These are phyloP conservation scores for Mobula hypostoma DNA, from an alignment of 2,113 vertebrate genomes.

Conservation along the genomic window DNA sequence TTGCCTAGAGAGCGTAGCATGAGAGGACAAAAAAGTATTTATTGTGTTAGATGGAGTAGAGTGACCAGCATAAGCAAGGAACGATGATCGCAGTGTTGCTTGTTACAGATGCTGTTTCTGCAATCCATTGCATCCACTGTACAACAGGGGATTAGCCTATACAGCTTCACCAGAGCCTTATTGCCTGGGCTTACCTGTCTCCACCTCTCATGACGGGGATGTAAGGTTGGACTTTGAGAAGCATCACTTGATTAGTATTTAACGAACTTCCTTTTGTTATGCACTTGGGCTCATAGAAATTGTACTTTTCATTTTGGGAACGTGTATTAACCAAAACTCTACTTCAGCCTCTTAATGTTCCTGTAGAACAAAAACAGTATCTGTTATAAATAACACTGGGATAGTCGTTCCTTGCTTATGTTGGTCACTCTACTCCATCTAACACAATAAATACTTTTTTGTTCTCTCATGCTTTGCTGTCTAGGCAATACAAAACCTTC, in stretches of 20 bases:
- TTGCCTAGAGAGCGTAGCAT: neutral
- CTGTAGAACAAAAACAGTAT: neutral
- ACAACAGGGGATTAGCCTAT: no score
- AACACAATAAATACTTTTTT: neutral
- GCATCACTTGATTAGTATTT: neutral
- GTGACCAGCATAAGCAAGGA: neutral
- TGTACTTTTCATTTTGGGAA: neutral
- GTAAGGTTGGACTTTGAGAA: no score
- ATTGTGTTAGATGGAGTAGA: neutral
- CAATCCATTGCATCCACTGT: no score
- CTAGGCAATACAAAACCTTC: neutral
- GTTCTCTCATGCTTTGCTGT: neutral
- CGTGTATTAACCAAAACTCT: neutral
- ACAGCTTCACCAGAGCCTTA: no score
- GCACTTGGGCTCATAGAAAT: neutral
- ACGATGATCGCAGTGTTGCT: neutral
- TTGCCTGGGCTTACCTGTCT: no score
- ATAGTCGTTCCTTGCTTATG: neutral
- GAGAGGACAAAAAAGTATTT: neutral
- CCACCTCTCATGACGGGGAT: no score
- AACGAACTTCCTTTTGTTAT: neutral
- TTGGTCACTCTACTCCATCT: neutral
- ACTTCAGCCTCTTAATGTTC: neutral
- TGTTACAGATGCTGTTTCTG: neutral
- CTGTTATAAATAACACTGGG: neutral